phyloP scores from a whole-genome alignment of 2,797 vertebrate genomes.

The Danio jaintianensis region DNA sequence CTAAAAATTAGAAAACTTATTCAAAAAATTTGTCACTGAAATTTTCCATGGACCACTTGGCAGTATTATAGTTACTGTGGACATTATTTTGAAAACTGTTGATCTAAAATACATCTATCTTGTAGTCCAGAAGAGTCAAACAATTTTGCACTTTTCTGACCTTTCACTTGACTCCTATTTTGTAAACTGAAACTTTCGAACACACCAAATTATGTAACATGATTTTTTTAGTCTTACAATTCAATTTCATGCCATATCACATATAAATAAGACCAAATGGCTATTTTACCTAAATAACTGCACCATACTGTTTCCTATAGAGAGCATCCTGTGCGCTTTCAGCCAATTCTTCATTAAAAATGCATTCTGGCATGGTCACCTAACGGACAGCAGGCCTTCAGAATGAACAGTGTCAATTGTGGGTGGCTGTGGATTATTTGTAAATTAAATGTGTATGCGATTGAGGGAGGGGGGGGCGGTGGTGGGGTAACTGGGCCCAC shows the following conservation, averaged over 20 bases:
- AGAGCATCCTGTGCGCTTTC: constrained; percentile 18
- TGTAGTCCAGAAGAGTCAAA: background rate
- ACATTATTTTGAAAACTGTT: background rate
- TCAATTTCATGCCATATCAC: background rate
- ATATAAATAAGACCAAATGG: background rate
- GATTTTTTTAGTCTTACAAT: too few species aligned
- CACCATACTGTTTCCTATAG: constrained; percentile 31
- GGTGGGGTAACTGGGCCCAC: constrained; percentile 70
- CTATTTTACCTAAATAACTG: constrained; percentile 30
- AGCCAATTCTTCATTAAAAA: constrained; percentile 62
- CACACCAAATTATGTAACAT: background rate
- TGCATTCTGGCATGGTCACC: constrained; percentile 67
- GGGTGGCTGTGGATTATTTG: constrained; percentile 81
- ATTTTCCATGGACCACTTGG: too few species aligned
- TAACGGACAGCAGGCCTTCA: constrained; percentile 67
- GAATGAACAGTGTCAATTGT: constrained; percentile 79
- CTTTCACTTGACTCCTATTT: constrained; percentile 40
- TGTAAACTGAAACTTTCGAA: background rate
- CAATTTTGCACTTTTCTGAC: constrained; percentile 12
- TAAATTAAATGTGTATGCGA: constrained; percentile 79
- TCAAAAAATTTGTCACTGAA: too few species aligned
- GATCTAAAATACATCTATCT: constrained; percentile 36
- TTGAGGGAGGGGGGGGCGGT: background rate
- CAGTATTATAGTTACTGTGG: too few species aligned
- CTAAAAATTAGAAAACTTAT: too few species aligned